Evolutionary conservation across 2,888 invertebrate species (phyloP).

Genomic region (Prenolepis imparis): DNA sequence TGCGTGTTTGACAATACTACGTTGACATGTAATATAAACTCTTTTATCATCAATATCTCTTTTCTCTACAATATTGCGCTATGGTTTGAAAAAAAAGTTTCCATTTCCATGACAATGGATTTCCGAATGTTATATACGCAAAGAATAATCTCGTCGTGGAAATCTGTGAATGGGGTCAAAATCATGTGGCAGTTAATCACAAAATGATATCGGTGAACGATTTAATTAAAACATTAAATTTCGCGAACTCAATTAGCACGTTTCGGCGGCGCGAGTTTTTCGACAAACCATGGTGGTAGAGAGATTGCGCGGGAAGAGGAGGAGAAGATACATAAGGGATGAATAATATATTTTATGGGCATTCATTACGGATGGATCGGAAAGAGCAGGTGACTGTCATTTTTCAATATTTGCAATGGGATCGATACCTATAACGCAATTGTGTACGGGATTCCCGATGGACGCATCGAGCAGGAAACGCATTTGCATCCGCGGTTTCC

Average conservation of each 20-base stretch:
- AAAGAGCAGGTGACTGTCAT: constrained; percentile 58
- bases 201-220: constrained; percentile 20
- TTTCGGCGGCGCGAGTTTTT: not conserved
- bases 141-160: constrained; percentile 21
- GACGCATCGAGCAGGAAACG: constrained; percentile 45
- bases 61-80: constrained; percentile 34
- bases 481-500: constrained; percentile 14
- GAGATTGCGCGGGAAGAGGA: not conserved
- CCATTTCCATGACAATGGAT: constrained; percentile 42
- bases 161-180: not conserved
- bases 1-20: not conserved
- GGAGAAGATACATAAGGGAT: not conserved
- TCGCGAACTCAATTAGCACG: constrained; percentile 26
- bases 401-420: constrained; percentile 62
- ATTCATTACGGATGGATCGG: constrained; percentile 41
- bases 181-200: not conserved
- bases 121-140: constrained; percentile 22
- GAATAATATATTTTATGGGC: constrained; percentile 53
- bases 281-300: constrained; percentile 1
- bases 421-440: constrained; percentile 15
- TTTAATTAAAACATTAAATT: constrained; percentile 45
- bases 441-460: constrained; percentile 43
- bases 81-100: constrained; percentile 20
- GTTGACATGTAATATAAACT: constrained; percentile 5
- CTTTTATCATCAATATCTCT: constrained; percentile 31